Base-by-base conservation (phyloP, 1,140 invertebrate species). In the Akabosia matsudoensis region DNA sequence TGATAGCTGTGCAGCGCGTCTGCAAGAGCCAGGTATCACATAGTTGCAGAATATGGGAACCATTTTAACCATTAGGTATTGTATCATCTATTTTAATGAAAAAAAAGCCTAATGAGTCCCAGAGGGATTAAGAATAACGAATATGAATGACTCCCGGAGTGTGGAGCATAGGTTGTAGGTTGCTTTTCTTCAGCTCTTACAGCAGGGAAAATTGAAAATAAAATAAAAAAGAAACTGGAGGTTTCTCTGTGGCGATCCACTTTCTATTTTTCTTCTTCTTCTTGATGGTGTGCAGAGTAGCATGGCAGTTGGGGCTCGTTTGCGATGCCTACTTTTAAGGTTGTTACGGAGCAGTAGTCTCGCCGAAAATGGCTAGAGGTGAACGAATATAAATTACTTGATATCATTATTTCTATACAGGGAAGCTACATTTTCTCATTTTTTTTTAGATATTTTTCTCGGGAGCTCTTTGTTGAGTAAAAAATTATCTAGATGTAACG, bases 31-130 rank as follows among this genome's bases (percentile, higher is more conserved):
- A n/a, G n/a, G n/a, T n/a, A n/a, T n/a, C n/a, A n/a, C n/a, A n/a
- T n/a, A n/a, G n/a, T n/a, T n/a, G n/a, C n/a, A 10, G 37, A 10
- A 18, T 45, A 45, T 45, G 18, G 7, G 37, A 10, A 45, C 37
- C 7, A 7, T 10, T 45, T 56, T n/a, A 24, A 22, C 14, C 54
- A 56, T 56, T 7, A 13, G 22, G n/a, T 3, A 13, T 13, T 67
- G 61, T 30, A 67, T 67, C 61, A 67, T 67, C 28, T 30, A 67
- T 67, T 67, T 67, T 67, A 67, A 67, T 67, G 61, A 67, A 67
- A 67, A 67, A 72, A 72, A 72, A 72, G 45, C 3, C 37, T 51
- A 72, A 72, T 72, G 70, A 72, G 70, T 72, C 70, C 70, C 70
- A 4, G 2, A 34, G 45, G 70, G 70, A 72, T 72, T 72, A 22